Percentiles rank a stretch among this genome's conserved stretches.
Conservation (phyloP, 2,888 invertebrate genomes). For the Rhaphigaster nebulosa region DNA sequence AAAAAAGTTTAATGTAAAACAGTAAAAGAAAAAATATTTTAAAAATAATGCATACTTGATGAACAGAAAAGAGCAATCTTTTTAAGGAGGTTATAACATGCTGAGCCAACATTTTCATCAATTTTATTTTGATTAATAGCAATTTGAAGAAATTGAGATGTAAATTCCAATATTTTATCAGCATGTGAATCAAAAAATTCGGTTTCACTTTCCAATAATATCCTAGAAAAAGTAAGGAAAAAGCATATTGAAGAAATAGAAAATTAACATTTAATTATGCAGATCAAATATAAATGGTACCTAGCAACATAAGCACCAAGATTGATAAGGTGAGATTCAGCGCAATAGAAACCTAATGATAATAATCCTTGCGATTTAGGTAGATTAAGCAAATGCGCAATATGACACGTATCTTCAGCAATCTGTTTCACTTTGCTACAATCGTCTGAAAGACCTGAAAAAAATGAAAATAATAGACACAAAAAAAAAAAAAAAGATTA, state of each 20-base stretch:
- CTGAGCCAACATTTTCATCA: constrained; percentile 9
- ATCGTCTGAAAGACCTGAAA: constrained; percentile 36
- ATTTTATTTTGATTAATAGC: constrained; percentile 10
- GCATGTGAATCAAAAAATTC: constrained; percentile 32
- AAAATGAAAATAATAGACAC: background rate
- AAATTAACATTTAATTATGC: background rate
- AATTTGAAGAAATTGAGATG: constrained; percentile 1
- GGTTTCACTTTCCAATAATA: constrained; percentile 20
- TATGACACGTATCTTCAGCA: constrained; percentile 27
- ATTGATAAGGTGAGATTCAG: background rate
- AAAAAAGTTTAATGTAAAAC: no score
- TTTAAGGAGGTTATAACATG: background rate
- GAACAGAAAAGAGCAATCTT: constrained; percentile 30
- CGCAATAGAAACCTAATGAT: background rate
- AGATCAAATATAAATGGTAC: background rate
- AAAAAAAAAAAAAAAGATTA: background rate
- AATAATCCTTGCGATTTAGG: constrained; percentile 17
- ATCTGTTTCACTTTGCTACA: background rate
- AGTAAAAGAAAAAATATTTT: no score
- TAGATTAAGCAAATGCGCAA: constrained; percentile 12
- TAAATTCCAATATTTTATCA: constrained; percentile 45
- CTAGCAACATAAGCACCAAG: background rate
- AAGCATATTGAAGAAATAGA: background rate
- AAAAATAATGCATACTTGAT: background rate
- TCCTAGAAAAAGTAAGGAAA: constrained; percentile 11